Evolutionary conservation across 2,888 invertebrate genomes (phyloP), one percentile per base, ranked within the genome.

Genomic region (Gerris lacustris): DNA sequence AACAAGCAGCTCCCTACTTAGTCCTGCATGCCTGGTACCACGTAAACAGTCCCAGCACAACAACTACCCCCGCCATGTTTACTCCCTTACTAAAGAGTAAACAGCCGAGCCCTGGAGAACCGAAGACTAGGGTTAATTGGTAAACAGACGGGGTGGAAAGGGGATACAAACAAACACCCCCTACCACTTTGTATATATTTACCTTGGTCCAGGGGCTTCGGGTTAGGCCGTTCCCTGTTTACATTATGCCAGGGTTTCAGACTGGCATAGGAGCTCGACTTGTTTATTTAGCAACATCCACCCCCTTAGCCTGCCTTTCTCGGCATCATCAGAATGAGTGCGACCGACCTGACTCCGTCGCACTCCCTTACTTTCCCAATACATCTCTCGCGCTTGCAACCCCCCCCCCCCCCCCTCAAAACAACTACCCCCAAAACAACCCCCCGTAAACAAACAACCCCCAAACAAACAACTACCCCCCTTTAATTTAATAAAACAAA

Each of bases 161-260:
- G 55, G 55, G 55, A 15, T 55, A 55, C 15, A 55, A 15, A 9
- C 55, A 55, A 55, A 55, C 55, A 55, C 55, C 55, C 11, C 9
- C 55, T 55, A 55, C 55, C 55, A 9, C 15, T 55, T 55, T 55
- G 55, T 55, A 55, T 55, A 55, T 55, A 55, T 55, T 55, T 55
- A 55, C 55, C 15, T 15, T 55, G 55, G 55, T 11, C 55, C 55
- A 55, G 55, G 15, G 15, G 15, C 15, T 9, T 11, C 67, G 44
- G 67, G n/a, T 67, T 72, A 66, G 67, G 69, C 71, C 55, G 67
- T 62, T 66, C 17, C 68, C 73, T 75, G 75, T 75, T 75, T 75
- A 75, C 75, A 69, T 69, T 71, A 66, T 73, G 75, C 70, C 73
- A 74, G 75, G 75, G 68, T 64, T 68, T 55, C 72, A 74, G 72